Evolutionary conservation across 1,140 invertebrate genomes (phyloP), one percentile per base, ranked within the genome.

Genomic region (Phymorhynchus buccinoides): DNA sequence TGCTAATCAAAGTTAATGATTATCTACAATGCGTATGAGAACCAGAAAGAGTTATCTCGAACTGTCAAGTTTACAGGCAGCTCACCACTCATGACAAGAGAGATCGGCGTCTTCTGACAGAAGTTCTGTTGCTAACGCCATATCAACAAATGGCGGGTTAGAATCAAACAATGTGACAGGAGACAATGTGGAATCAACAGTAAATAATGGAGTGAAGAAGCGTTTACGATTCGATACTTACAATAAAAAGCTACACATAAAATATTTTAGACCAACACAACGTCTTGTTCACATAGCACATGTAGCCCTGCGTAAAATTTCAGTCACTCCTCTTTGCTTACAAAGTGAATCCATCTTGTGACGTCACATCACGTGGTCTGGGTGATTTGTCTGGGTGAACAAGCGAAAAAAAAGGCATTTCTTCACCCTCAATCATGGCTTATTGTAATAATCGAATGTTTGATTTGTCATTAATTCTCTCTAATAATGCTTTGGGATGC

Each of bases 41-140:
- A n/a, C n/a, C n/a, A n/a, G n/a, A n/a, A n/a, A n/a, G n/a, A n/a
- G n/a, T n/a, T n/a, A n/a, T n/a, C n/a, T n/a, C n/a, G n/a, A n/a
- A n/a, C n/a, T n/a, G n/a, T n/a, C n/a, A n/a, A n/a, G 44, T 48
- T 48, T 48, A 48, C 44, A 48, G n/a, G n/a, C 44, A 48, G 30
- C 4, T 1, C 73, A 75, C 42, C 73, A 41, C 37, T 75, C 73
- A 52, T 52, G 75, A 39, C 14, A 39, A 35, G 1, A n/a, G 77
- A 41, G 27, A 48, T 32, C 22, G 42, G 77, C 77, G 77, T 52
- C 77, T 42, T 56, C n/a, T n/a, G n/a, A n/a, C n/a, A n/a, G n/a
- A n/a, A n/a, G n/a, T n/a, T n/a, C 77, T 79, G 77, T 79, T 79
- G 77, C 77, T 79, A 79, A 79, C 77, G 77, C 77, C 77, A 56